Evolutionary conservation across 1,140 invertebrate species (phyloP), one percentile per base, ranked within the genome.

Genomic region (Rhizoglyphus robini): DNA sequence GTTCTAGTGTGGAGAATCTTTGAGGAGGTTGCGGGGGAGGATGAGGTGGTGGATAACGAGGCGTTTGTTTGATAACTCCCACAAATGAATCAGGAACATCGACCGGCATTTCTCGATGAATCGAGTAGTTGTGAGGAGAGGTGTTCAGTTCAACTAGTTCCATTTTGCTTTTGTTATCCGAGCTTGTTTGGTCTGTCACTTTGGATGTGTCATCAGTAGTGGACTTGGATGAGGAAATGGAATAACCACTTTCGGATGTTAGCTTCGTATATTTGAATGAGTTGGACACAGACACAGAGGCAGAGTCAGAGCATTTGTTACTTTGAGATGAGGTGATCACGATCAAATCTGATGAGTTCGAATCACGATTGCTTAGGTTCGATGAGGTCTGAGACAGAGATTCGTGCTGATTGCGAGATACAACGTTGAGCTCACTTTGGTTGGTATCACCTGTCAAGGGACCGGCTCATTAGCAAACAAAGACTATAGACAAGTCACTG

Each of bases 81-180:
- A 95, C 85, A 79, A 97, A 96, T 72, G 85, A 87, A 74, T 95
- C 92, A 72, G 95, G 95, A 68, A 95, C 92, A 79, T 97, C 95
- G 73, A 98, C 92, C 72, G 95, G 90, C 88, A 97, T 92, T 83
- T 98, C 95, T 23, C 80, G 71, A 70, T 81, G 80, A 88, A 87
- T 30, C 20, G 59, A 25, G 11, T 47, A 4, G 51, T 60, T 61
- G 47, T 64, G 41, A 27, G 31, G 58, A 4, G 58, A 32, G 5
- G 48, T 32, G 46, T 67, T 69, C 18, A 68, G 31, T 47, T 67
- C 65, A 23, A 69, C 54, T 49, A 69, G 32, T 41, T 69, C 67
- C 69, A 69, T 69, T 32, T 60, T 60, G 58, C 29, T 60, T 34
- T 18, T 11, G 1, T 60, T 23, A 2, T 18, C 8, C 11, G 31